Evolutionary conservation across 1,140 invertebrate genomes (phyloP).

Genomic region (Xylocopa sonorina): DNA sequence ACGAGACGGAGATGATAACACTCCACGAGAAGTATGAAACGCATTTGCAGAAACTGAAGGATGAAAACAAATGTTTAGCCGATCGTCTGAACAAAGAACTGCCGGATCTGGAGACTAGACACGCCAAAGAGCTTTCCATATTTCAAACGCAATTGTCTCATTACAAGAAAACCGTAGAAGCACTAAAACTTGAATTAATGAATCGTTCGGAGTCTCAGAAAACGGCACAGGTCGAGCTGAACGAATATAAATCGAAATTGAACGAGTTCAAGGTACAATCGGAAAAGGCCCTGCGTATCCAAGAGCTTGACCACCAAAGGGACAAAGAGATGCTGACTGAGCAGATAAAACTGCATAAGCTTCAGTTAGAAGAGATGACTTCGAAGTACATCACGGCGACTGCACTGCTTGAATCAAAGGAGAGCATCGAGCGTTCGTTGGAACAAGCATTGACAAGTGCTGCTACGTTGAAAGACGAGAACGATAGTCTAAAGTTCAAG

Average conservation of each 20-base stretch:
- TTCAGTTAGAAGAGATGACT: conserved; percentile 76
- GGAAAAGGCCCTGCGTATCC: conserved; percentile 49
- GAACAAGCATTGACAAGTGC: conserved; percentile 73
- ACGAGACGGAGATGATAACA: conserved; percentile 66
- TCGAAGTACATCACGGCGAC: conserved; percentile 74
- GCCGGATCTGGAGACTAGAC: conserved; percentile 71
- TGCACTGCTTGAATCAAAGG: conserved; percentile 76
- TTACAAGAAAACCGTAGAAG: conserved; percentile 76
- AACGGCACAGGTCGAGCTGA: conserved; percentile 65
- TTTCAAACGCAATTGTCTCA: conserved; percentile 74
- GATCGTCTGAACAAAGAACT: conserved; percentile 71
- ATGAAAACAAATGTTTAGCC: conserved; percentile 69
- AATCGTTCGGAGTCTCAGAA: conserved; percentile 68
- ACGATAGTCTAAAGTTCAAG: conserved; percentile 72
- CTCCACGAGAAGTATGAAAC: conserved; percentile 71
- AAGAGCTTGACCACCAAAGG: conserved; percentile 63
- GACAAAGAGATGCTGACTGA: conserved; percentile 73
- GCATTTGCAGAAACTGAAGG: conserved; percentile 64
- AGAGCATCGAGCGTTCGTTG: conserved; percentile 77
- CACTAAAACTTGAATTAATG: conserved; percentile 73
- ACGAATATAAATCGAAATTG: conserved; percentile 65
- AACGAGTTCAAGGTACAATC: conserved; percentile 62
- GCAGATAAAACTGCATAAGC: conserved; percentile 74
- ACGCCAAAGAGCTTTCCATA: conserved; percentile 76
- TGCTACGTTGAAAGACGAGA: conserved; percentile 70